Evolutionary conservation across 1,140 invertebrate species (phyloP), one percentile per base, ranked within the genome.

Genomic region (Drosophila repletoides): DNA sequence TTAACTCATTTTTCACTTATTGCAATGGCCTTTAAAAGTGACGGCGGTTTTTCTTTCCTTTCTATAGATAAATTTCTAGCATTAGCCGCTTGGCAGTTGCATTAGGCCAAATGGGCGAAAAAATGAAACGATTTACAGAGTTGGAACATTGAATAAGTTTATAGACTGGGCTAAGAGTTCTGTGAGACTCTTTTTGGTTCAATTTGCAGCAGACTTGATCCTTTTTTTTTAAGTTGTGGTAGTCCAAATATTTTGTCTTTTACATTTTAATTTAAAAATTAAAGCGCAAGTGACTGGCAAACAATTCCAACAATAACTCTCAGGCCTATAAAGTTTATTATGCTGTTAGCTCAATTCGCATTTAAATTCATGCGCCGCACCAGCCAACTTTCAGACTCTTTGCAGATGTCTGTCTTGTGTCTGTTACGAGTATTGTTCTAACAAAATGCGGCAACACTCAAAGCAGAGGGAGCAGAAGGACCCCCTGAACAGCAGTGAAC

Each of bases 1-100:
- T 64, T 19, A 21, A 38, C 24, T 43, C 33, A 66, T 49, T 67
- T 72, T 60, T 38, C 61, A 72, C 63, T 65, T 72, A 73, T 43
- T 29, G 17, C 10, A 19, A 29, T 10, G 36, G 21, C 34, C 19
- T 59, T 48, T 65, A 22, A 48, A 21, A 14, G 31, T 45, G 0
- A 15, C 7, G 22, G 28, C 46, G n/a, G n/a, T n/a, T n/a, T n/a
- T n/a, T n/a, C n/a, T n/a, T 29, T 48, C 14, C 1, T 33, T 26
- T 46, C 26, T 19, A 36, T 58, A 7, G 17, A 33, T 10, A 34
- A 43, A 43, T 56, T 55, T 64, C 7, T 10, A 28, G 59, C 26
- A 12, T 21, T 33, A 56, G 10, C 26, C 7, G 4, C 12, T 31
- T 36, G 21, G 26, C 14, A 24, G 33, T 38, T 40, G 26, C 46